A percentile compares a stretch with the other conserved stretches of the same genome.
Conservation (phyloP, 1,140 invertebrate species). For the Cydia splendana region DNA sequence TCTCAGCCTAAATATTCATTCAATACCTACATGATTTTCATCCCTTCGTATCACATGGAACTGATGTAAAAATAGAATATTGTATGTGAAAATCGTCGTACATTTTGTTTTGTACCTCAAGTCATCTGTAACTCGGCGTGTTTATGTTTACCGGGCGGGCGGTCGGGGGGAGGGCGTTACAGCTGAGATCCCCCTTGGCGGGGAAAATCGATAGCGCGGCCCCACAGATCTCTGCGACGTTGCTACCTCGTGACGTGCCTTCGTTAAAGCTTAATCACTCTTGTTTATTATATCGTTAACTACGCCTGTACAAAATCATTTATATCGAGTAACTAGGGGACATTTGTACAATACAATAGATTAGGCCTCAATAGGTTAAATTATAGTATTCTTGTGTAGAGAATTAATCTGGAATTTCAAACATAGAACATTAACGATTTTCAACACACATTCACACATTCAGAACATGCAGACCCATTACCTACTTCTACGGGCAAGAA, state of each 20-base stretch:
- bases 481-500: no score
- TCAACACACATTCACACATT: no score
- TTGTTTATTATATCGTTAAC: conserved; percentile 24
- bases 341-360: background rate
- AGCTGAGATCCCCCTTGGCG: conserved; percentile 23
- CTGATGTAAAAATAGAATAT: background rate
- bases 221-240: conserved; percentile 31
- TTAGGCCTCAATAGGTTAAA: background rate
- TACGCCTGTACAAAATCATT: conserved; percentile 10
- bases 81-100: conserved; percentile 1
- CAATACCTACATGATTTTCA: background rate
- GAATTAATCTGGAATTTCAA: no score
- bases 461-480: no score
- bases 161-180: background rate
- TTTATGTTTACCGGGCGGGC: conserved; percentile 22
- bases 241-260: conserved; percentile 29
- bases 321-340: background rate
- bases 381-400: no score
- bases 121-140: conserved; percentile 17
- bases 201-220: conserved; percentile 19
- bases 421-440: no score
- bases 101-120: conserved; percentile 1
- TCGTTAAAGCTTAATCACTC: conserved; percentile 28
- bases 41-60: conserved; percentile 15
- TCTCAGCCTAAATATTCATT: background rate